These are phyloP conservation scores for Propithecus deckenii DNA, from an alignment of 2,797 vertebrate genomes.

Conservation along the genomic window DNA sequence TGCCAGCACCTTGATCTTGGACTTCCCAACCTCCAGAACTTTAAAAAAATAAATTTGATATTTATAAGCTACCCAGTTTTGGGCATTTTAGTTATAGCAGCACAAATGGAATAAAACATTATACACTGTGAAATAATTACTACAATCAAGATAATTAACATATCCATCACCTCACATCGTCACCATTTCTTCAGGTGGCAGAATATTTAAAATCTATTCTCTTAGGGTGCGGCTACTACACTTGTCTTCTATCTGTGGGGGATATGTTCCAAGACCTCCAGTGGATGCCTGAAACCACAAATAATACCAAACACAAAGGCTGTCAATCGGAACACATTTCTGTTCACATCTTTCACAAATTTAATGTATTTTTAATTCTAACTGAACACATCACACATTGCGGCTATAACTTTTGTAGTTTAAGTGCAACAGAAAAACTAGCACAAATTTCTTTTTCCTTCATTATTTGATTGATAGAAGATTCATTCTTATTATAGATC, in stretches of 20 bases:
- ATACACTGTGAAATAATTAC: background rate
- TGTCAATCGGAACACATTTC: background rate
- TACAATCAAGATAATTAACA: background rate
- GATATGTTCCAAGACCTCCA: background rate
- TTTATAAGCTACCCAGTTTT: background rate
- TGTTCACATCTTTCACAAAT: background rate
- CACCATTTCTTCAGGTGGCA: too few relatives aligned
- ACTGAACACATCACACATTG: background rate
- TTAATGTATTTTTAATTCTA: background rate
- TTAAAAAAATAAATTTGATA: background rate
- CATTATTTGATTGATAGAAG: background rate
- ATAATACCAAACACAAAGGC: background rate
- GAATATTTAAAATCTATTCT: background rate
- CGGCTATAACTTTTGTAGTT: background rate
- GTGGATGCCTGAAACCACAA: background rate
- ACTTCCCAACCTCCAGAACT: background rate
- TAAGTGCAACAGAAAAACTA: background rate
- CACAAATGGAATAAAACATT: background rate
- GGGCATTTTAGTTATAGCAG: background rate
- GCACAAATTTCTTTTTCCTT: background rate
- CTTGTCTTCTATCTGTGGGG: background rate
- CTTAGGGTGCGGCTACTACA: too few relatives aligned
- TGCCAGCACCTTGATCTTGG: background rate
- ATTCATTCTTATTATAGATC: background rate
- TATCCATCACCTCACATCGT: background rate